These are phyloP conservation scores for Drosophila ambigua DNA, from an alignment of 1,140 invertebrate species.

Conservation along the genomic window DNA sequence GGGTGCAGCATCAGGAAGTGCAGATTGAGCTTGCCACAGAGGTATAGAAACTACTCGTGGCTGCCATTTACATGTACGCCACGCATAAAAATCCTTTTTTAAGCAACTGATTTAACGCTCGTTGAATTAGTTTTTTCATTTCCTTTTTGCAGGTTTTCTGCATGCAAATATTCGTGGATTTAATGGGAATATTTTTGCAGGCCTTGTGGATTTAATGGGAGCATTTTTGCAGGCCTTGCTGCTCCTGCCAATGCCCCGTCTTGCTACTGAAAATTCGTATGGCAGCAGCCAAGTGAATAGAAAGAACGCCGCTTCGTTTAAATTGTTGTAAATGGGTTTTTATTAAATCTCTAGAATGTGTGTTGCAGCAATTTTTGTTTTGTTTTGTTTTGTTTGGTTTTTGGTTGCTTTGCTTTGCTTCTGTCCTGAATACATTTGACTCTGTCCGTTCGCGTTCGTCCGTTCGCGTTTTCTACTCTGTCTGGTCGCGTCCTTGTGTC, in stretches of 20 bases:
- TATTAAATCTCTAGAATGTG: constrained; percentile 63
- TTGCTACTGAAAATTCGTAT: neutral
- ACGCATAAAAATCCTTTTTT: too few species aligned
- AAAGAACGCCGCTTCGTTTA: constrained; percentile 1
- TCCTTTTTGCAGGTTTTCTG: too few species aligned
- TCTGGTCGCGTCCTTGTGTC: neutral
- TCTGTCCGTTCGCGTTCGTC: neutral
- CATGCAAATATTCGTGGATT: too few species aligned
- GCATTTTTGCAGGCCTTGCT: neutral
- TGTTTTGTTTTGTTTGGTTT: neutral
- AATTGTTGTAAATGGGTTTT: constrained; percentile 61
- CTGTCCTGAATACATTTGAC: constrained; percentile 44
- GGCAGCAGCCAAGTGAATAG: neutral
- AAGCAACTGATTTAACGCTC: too few species aligned
- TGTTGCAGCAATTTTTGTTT: constrained; percentile 18
- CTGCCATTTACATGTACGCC: too few species aligned
- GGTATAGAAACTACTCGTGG: too few species aligned
- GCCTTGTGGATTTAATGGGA: neutral
- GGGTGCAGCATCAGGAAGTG: too few species aligned
- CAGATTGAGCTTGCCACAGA: too few species aligned
- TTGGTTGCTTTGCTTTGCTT: constrained; percentile 39
- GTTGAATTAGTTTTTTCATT: too few species aligned
- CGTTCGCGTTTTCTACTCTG: neutral
- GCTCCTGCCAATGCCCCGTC: neutral
- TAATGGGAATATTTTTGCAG: too few species aligned